A percentile compares a stretch with the other conserved stretches of the same genome.
These are phyloP conservation scores for Patiria pectinifera DNA, from an alignment of 53 echinoderm and acorn worm genomes.

Conservation along the genomic window DNA sequence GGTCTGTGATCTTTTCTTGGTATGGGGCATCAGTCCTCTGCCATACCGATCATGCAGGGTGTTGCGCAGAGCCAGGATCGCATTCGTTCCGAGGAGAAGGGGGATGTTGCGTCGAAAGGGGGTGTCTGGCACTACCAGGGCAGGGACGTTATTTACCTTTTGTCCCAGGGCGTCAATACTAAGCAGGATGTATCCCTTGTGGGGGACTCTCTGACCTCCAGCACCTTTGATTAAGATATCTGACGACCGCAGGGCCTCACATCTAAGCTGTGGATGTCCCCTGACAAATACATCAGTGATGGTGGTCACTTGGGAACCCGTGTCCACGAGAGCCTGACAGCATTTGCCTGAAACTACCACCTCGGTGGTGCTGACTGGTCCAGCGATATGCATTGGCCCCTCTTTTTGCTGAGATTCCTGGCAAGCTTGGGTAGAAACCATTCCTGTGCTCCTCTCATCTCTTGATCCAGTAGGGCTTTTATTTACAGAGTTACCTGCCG, in stretches of 20 bases:
- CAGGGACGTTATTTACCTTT: background rate
- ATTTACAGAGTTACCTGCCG: constrained; percentile 9
- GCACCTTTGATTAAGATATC: constrained; percentile 43
- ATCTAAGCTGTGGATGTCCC: background rate
- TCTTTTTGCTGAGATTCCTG: background rate
- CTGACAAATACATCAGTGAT: constrained; percentile 2
- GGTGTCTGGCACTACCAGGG: constrained; percentile 23
- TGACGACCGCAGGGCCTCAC: background rate
- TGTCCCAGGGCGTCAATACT: background rate
- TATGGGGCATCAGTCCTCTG: constrained; percentile 28
- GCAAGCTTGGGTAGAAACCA: background rate
- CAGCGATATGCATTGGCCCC: no score
- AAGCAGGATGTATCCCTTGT: constrained; percentile 25
- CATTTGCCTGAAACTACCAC: background rate
- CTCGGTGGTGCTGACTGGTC: constrained; percentile 7
- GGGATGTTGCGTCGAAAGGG: background rate
- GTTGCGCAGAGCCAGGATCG: constrained; percentile 24
- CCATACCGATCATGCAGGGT: constrained; percentile 43
- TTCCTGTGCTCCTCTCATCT: background rate
- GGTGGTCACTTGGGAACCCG: constrained; percentile 63
- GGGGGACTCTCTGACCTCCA: constrained; percentile 52
- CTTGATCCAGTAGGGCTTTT: background rate
- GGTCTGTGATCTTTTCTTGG: background rate
- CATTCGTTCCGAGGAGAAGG: constrained; percentile 40
- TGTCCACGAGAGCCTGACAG: constrained; percentile 49